Base-by-base conservation (phyloP, 2,888 invertebrate species). In the Xestobium rufovillosum region DNA sequence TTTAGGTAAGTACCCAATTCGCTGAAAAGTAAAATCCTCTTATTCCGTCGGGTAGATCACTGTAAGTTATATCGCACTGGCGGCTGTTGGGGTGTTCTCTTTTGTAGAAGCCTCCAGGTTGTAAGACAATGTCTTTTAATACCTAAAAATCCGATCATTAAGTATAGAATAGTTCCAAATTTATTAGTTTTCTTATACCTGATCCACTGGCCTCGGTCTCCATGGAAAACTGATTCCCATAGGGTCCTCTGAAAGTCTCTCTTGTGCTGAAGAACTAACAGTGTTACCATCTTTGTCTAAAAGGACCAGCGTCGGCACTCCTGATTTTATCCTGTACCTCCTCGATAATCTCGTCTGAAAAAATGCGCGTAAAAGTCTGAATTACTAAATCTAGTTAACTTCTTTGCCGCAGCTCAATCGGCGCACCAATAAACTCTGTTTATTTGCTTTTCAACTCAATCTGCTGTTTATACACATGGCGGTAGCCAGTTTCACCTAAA, bases 1-100 rank as follows among this genome's bases (percentile, higher is more conserved):
- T n/a, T n/a, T n/a, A 26, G 17, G 32, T 13, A 62, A 75, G 70
- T 66, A 89, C 89, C 90, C 90, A 90, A 61, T 88, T 83, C 12
- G 90, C 90, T 39, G 87, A 86, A 63, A 90, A 90, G 60, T 88
- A 88, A 52, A 89, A 77, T 26, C 84, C 87, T 53, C 80, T 78
- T 35, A 83, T 72, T 48, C 75, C 77, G 50, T 70, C 70, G 1
- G 78, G 73, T 12, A 80, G 60, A 41, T 78, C 74, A 12, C 72
- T 71, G 52, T 77, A 78, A 16, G 46, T 41, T 15, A 53, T 44
- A 16, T 59, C 55, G 10, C 45, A 44, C 37, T 52, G 48, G 10
- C 36, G 43, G 30, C 44, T 44, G 30, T 50, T 52, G 11, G 51
- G 53, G 41, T 64, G 63, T 35, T 64, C 61, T 16, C 53, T 53